phyloP scores from a whole-genome alignment of 2,797 vertebrate species.

The Pogoniulus pusillus region DNA sequence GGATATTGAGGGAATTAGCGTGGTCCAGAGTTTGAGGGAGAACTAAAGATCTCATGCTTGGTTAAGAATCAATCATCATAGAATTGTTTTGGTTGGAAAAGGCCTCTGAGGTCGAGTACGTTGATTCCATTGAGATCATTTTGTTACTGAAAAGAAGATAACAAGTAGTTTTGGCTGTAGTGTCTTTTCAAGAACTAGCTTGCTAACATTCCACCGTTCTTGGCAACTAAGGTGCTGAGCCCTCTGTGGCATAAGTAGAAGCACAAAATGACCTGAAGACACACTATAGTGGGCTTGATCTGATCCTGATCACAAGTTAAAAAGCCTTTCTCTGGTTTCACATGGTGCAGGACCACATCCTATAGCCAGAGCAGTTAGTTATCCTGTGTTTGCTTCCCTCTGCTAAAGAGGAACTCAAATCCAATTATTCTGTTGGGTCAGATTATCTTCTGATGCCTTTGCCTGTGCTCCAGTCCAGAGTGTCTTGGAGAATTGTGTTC shows the following conservation, averaged over 20 bases:
- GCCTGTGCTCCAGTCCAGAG: not conserved
- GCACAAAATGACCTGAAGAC: not conserved
- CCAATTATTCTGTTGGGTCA: not conserved
- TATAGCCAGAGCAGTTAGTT: not conserved
- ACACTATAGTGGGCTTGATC: not conserved
- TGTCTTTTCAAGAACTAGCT: not conserved
- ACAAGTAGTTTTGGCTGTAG: not conserved
- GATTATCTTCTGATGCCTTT: not conserved
- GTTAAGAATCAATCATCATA: not conserved
- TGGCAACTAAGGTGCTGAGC: not conserved
- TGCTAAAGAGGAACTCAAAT: not conserved
- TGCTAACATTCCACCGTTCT: not conserved
- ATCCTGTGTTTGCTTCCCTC: not conserved
- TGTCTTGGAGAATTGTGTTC: accelerated
- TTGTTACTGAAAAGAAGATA: not conserved
- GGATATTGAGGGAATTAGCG: not conserved
- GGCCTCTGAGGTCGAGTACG: too few species aligned
- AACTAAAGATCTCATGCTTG: not conserved
- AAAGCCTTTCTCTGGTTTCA: not conserved
- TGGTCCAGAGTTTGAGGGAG: not conserved
- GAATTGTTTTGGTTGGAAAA: too few species aligned
- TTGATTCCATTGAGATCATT: too few species aligned
- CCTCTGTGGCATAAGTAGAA: not conserved
- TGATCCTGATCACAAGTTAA: not conserved
- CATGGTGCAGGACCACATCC: not conserved